Base-by-base conservation (phyloP, 2,797 vertebrate genomes). In the Triplophysa yarkandensis region DNA sequence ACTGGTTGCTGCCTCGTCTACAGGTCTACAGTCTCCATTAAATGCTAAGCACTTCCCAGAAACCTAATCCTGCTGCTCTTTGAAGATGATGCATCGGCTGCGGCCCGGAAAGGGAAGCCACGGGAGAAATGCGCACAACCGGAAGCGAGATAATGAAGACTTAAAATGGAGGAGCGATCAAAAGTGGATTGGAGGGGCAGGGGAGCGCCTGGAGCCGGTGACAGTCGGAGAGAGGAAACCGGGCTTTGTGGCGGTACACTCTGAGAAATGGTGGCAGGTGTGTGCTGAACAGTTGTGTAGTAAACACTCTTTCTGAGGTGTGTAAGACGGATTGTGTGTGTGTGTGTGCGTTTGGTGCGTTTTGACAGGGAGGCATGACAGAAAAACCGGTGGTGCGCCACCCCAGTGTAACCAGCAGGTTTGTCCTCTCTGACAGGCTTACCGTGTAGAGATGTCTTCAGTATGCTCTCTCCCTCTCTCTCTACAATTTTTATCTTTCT, bases 1-100 rank as follows among this genome's bases (percentile, higher is more conserved):
- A 50, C 75, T 76, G 69, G 81, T 76, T 77, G 57, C 76, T 71
- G 61, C 70, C 74, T 83, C 77, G 34, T 43, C 63, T 44, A 48
- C 58, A 44, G 48, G 67, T 71, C 54, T 50, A 30, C 68, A 50
- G 48, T 61, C 21, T 66, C 71, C 76, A 76, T 78, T 81, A 71
- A 63, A 27, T 27, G 54, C 76, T 19, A 72, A 34, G 71, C 63
- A 23, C 48, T 58, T 73, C 69, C 78, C 32, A 63, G 62, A 72
- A 76, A 76, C 73, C 69, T 71, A 62, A 76, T 67, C 78, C 69
- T 44, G 16, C 62, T 54, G 39, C 43, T 48, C 74, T 66, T 50
- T 60, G 41, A 71, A 58, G 61, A 64, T 7, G 25, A 63, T 58
- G 71, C 58, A 74, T 32, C 28, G 58, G 65, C 41, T 41, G 63